Base-by-base conservation (phyloP, 1,140 invertebrate genomes). In the Formica selysi region DNA sequence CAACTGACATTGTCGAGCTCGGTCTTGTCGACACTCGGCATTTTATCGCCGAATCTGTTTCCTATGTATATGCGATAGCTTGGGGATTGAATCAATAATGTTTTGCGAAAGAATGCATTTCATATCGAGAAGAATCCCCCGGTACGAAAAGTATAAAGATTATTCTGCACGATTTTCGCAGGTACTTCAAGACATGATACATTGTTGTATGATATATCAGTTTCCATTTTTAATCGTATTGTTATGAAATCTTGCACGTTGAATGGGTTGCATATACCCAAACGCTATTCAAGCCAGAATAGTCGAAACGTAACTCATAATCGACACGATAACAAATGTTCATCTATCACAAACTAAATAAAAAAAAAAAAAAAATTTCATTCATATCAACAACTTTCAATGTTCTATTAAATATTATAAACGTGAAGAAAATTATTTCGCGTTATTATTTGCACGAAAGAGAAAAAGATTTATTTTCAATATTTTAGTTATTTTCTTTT, bases 51-150 rank as follows among this genome's bases (percentile, higher is more conserved):
- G 19, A 59, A 73, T 73, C 54, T 44, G 54, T 70, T 73, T 74
- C 57, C 44, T n/a, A 26, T 54, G 54, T 36, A 51, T 36, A 48
- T 59, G 6, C 26, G 22, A 59, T 29, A 8, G 54, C 38, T 13
- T 19, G 8, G n/a, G 61, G 16, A 36, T n/a, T 41, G 68, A 44
- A 73, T 74, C 68, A 74, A 83, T 74, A 74, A 83, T n/a, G 16
- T 83, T 83, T 83, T 13, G 38, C 26, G 51, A 36, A 73, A 48
- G 54, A 61, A 36, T 29, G 26, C 44, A 73, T 83, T 74, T 83
- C n/a, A 73, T n/a, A 13, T 83, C 13, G 38, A 19, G 5, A 38
- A 13, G 26, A 19, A 38, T 73, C 38, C 54, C 44, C n/a, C n/a
- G 29, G 16, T 29, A 29, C 16, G 68, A 36, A 44, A 13, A 57